Conservation (phyloP, 2,888 invertebrate genomes). For the Suillia variegata region DNA sequence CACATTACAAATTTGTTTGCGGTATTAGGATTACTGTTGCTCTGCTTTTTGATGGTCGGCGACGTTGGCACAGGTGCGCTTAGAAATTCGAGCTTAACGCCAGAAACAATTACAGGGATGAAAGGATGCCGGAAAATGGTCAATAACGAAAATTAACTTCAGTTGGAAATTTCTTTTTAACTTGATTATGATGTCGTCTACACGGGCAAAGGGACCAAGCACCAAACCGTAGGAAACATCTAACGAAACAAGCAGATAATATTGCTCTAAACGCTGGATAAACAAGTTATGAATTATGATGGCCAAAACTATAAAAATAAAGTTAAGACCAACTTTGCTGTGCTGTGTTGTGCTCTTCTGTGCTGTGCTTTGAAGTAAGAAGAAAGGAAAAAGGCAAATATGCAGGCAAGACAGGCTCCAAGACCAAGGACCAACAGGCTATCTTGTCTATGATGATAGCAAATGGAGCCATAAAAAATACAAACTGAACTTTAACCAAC, state of each 20-base stretch:
- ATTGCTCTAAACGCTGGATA: neutral
- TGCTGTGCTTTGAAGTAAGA: too few relatives aligned
- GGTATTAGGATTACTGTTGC: neutral
- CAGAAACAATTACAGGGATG: neutral
- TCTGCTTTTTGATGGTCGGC: neutral
- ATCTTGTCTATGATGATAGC: too few relatives aligned
- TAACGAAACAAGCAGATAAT: neutral
- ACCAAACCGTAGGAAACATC: neutral
- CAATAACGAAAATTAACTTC: conserved; percentile 2
- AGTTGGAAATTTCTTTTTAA: conserved; percentile 4
- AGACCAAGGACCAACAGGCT: too few relatives aligned
- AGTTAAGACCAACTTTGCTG: neutral
- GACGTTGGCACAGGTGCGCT: neutral
- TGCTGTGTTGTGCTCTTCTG: neutral
- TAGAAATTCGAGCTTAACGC: neutral
- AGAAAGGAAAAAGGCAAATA: too few relatives aligned
- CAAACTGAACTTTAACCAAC: too few relatives aligned
- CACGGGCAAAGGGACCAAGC: neutral
- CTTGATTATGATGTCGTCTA: neutral
- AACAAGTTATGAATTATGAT: neutral
- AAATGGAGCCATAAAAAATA: too few relatives aligned
- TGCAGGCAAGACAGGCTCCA: too few relatives aligned
- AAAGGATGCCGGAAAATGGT: neutral
- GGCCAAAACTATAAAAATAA: neutral
- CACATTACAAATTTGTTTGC: neutral